Evolutionary conservation across 2,888 invertebrate genomes (phyloP), one percentile per base, ranked within the genome.

Genomic region (Gymnosoma rotundatum): DNA sequence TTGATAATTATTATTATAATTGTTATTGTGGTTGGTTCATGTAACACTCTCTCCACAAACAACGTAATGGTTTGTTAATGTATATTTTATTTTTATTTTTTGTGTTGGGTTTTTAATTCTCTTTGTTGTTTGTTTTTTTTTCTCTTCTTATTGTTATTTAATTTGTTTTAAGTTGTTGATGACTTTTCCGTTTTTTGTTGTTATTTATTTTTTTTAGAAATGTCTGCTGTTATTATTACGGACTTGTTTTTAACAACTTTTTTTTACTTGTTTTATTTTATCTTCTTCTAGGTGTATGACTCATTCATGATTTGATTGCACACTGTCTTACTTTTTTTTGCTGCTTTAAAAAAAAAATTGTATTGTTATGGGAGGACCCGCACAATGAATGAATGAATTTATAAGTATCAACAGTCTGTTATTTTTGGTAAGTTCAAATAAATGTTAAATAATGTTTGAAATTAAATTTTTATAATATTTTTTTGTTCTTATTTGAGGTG

Each of bases 221-320:
- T 60, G 60, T 76, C 58, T 48, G 21, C 54, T 54, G 14, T 48
- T 63, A 32, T 42, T 42, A 42, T 42, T 42, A 42, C 48, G 21
- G 54, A 56, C 56, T 56, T 32, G 5, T 48, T 70, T 69, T 18
- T 38, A 73, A 61, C 61, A 73, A 73, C 54, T 50, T 76, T 61
- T 67, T 42, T 14, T 38, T 58, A 8, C 36, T 20, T 38, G 58
- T 78, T 64, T 25, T 52, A 25, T 73, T 61, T 69, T 63, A 48
- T 69, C 67, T 80, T 56, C 21, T 45, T 56, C 21, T 45, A 74
- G 61, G 74, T 66, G 45, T 48, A 80, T 80, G 80, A 80, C 69
- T 80, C 80, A 80, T 75, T 66, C 66, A 58, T 66, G 58, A 66
- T 79, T 58, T 73, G 73, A 79, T 79, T 79, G 66, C 66, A 60